These are phyloP conservation scores for Aspidapion aeneum DNA, from an alignment of 2,888 invertebrate genomes.

Conservation along the genomic window DNA sequence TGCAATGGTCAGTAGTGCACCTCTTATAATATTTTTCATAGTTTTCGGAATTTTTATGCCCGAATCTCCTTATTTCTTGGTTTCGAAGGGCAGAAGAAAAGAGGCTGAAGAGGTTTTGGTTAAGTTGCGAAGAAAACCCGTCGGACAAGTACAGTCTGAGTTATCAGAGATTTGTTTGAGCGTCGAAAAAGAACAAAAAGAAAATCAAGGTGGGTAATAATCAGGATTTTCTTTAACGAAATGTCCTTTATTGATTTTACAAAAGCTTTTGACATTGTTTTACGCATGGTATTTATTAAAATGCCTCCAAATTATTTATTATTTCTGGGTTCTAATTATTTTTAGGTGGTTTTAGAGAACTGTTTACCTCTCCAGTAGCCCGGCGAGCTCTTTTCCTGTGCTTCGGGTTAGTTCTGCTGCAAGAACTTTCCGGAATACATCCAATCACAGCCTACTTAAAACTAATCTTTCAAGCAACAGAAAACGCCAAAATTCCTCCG, in stretches of 20 bases:
- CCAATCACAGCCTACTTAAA: conserved; percentile 75
- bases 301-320: too few species aligned
- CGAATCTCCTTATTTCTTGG: conserved; percentile 35
- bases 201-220: conserved; percentile 18
- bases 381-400: conserved; percentile 62
- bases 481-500: conserved; percentile 55
- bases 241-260: too few species aligned
- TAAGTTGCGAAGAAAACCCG: conserved; percentile 26
- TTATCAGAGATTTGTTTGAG: conserved; percentile 19
- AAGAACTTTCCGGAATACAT: conserved; percentile 76
- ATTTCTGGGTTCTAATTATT: too few species aligned
- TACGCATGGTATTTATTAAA: too few species aligned
- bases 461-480: conserved; percentile 66
- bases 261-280: too few species aligned
- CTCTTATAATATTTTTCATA: conserved; percentile 29
- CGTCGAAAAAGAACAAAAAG: conserved; percentile 16
- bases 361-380: conserved; percentile 16
- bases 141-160: conserved; percentile 27
- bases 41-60: conserved; percentile 30
- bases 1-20: conserved; percentile 29
- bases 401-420: conserved; percentile 75
- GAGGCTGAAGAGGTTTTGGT: conserved; percentile 58
- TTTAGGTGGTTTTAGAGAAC: conserved; percentile 23
- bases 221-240: too few species aligned
- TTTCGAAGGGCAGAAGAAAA: conserved; percentile 49